Evolutionary conservation across 2,797 vertebrate species (phyloP).

Genomic region (Numenius phaeopus): DNA sequence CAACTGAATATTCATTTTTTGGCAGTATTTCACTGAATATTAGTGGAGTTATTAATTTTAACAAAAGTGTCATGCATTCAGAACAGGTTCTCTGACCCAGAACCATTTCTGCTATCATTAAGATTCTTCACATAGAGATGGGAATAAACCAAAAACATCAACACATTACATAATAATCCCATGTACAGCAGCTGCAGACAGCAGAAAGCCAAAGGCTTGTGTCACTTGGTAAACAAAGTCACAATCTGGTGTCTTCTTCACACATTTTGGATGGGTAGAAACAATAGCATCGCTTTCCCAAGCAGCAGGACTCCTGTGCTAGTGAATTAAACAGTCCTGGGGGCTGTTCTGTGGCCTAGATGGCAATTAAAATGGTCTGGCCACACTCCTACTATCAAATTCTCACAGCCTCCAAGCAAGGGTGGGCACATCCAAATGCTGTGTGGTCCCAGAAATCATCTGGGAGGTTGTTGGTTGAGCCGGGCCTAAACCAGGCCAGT

Average conservation of each 20-base stretch:
- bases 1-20: neutral
- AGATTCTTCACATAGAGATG: neutral
- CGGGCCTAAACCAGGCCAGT: neutral
- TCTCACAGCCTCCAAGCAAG: neutral
- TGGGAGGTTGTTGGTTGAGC: neutral
- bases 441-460: neutral
- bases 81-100: neutral
- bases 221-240: neutral
- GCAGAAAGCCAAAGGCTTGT: neutral
- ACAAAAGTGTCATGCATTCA: neutral
- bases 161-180: neutral
- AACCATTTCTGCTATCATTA: neutral
- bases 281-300: neutral
- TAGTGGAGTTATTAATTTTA: neutral
- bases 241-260: neutral
- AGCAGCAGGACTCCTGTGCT: neutral
- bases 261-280: neutral
- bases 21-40: neutral
- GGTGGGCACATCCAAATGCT: neutral
- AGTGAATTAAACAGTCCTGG: neutral
- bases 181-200: neutral
- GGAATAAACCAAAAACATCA: neutral
- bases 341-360: neutral
- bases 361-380: neutral
- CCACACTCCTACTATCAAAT: neutral